Base-by-base conservation (phyloP, 1,140 invertebrate species). In the Tetramorium alpestre region DNA sequence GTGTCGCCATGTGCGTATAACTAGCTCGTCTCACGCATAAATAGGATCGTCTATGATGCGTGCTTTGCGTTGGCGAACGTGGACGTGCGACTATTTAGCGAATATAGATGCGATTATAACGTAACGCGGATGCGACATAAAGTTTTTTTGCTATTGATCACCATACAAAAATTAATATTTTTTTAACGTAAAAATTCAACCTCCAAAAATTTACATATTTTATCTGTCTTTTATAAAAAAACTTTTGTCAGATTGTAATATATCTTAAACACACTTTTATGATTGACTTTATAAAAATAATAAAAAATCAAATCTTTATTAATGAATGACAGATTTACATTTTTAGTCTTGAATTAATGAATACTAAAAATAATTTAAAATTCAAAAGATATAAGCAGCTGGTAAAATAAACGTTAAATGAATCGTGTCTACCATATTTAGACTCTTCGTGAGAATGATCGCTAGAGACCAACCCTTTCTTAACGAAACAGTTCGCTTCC, bases 401-500 rank as follows among this genome's bases (percentile, higher is more conserved):
- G 47, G 38, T 69, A 58, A 54, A 87, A 56, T 86, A 51, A 90
- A 86, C 75, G 58, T 88, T 88, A 70, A 67, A 70, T 85, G 56
- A 72, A 73, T 64, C 73, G 60, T 41, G 38, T 25, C 44, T 88
- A 49, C 60, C 77, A 69, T 44, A 69, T 88, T 90, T 90, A 82
- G 75, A 8, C n/a, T 33, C 28, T 67, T 81, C 56, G 8, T 67
- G 13, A 22, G 77, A 51, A 91, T 47, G 86, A 84, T 89, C 76
- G 73, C 77, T 16, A 22, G 87, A 75, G 81, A 47, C 89, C 73
- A 87, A 90, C 77, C 60, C 82, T 90, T 90, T 69, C 73, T 60
- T 60, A 76, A 90, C 77, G 73, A 87, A 88, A 90, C 87, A 73
- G 87, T 90, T 84, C 82, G 78, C 80, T 91, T 90, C 89, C 87